These are phyloP conservation scores for Sandelia bainsii DNA, from an alignment of 2,797 vertebrate species.

Conservation along the genomic window DNA sequence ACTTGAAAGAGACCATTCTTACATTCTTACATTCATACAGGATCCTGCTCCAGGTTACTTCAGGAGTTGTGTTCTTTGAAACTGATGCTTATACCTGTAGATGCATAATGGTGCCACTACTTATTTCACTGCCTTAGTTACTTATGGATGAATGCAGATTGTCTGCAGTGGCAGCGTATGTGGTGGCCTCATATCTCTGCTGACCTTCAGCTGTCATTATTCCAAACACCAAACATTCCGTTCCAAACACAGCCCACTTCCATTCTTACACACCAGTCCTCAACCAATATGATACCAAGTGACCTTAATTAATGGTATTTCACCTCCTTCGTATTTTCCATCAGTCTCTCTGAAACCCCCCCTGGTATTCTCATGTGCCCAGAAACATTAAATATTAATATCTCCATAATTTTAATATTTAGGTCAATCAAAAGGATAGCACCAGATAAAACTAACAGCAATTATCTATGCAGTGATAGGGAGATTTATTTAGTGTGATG, in stretches of 20 bases:
- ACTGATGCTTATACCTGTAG: conserved; percentile 1
- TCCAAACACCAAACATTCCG: too few species aligned
- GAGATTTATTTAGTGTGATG: conserved; percentile 65
- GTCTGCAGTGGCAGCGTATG: conserved; percentile 23
- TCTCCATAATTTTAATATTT: conserved; percentile 68
- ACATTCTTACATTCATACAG: too few species aligned
- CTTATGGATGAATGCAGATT: conserved; percentile 34
- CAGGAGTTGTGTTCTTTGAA: conserved; percentile 19
- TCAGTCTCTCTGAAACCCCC: conserved; percentile 38
- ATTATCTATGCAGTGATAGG: conserved; percentile 58
- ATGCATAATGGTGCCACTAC: conserved; percentile 24
- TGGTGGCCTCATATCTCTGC: conserved; percentile 39
- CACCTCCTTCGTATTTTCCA: conserved; percentile 60
- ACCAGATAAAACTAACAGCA: conserved; percentile 67
- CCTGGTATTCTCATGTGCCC: conserved; percentile 46
- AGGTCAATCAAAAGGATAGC: conserved; percentile 68
- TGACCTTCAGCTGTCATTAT: conserved; percentile 66
- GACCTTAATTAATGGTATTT: conserved; percentile 71
- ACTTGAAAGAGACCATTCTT: not conserved
- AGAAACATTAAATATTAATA: conserved; percentile 76
- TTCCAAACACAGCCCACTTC: conserved; percentile 18
- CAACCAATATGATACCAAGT: conserved; percentile 55
- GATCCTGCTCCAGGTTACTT: conserved; percentile 8
- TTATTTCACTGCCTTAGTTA: conserved; percentile 37
- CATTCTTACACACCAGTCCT: conserved; percentile 3